Percentiles rank a stretch among this genome's conserved stretches.
Conservation (phyloP, 2,888 invertebrate species). For the Hydrotaea diabolus region DNA sequence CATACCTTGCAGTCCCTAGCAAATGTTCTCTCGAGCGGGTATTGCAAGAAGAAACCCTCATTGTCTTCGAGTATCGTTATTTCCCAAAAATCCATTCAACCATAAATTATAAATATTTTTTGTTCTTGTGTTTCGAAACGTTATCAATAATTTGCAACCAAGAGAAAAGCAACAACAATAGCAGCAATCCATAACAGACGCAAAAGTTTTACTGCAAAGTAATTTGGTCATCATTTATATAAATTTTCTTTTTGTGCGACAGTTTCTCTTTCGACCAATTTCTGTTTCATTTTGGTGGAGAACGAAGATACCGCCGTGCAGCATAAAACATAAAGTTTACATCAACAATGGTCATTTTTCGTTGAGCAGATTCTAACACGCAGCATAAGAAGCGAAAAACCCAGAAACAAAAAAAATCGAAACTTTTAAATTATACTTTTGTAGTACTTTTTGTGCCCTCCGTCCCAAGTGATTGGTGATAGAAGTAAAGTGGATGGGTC, state of each 20-base stretch:
- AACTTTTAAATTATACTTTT: constrained; percentile 46
- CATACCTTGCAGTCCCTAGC: not conserved
- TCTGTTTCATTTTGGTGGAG: constrained; percentile 28
- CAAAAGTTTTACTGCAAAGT: constrained; percentile 55
- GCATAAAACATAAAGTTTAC: constrained; percentile 49
- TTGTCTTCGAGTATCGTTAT: not conserved
- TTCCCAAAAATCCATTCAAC: constrained; percentile 51
- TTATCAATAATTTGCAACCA: constrained; percentile 39
- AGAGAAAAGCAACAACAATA: not conserved
- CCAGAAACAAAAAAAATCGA: not conserved
- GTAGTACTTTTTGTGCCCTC: not conserved
- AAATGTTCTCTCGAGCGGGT: not conserved
- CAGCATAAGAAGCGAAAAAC: not conserved
- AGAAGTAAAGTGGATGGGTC: not conserved
- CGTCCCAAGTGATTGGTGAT: not conserved
- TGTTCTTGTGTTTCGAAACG: constrained; percentile 31
- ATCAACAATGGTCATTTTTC: constrained; percentile 45
- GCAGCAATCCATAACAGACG: constrained; percentile 36
- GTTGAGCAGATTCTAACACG: constrained; percentile 1
- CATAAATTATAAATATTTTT: constrained; percentile 55
- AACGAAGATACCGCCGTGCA: not conserved
- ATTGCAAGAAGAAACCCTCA: not conserved
- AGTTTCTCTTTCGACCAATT: constrained; percentile 41
- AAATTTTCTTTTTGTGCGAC: not conserved
- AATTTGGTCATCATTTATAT: constrained; percentile 57